Evolutionary conservation across 1,140 invertebrate species (phyloP), one percentile per base, ranked within the genome.

Genomic region (Phthorimaea operculella): DNA sequence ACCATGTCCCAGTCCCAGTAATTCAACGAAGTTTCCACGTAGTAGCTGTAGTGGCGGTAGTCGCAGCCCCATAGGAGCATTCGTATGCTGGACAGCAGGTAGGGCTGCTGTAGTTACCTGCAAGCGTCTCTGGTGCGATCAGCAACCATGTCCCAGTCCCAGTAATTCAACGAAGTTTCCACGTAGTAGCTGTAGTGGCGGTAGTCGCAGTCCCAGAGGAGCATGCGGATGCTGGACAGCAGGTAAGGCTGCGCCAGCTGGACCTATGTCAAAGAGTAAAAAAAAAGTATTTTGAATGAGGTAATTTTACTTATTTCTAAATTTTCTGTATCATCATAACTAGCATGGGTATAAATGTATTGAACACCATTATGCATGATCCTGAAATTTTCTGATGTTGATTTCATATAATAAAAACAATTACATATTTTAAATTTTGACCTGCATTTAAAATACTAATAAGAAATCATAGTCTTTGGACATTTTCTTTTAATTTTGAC

Each of bases 201-300:
- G 76, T 98, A 94, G 87, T 99, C 98, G 85, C 96, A 98, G 87
- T 99, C 98, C 98, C 98, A 99, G 51, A 99, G 87, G 45, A 99
- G 83, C 69, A 99, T 87, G 69, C 95, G 91, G 88, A 99, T 93
- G 7, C 95, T 96, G 49, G 92, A 91, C 52, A 99, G 90, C 60
- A 98, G 89, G 82, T 98, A 99, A 1, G 98, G 98, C 85, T 99
- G 98, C 15, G 96, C 95, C 57, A 99, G 88, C 86, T 99, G 97
- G 55, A n/a, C n/a, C n/a, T n/a, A n/a, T n/a, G n/a, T n/a, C n/a
- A n/a, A n/a, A n/a, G n/a, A n/a, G n/a, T n/a, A n/a, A n/a, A n/a
- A n/a, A n/a, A n/a, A n/a, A n/a, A n/a, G n/a, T n/a, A n/a, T n/a
- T n/a, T n/a, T n/a, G n/a, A n/a, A n/a, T n/a, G n/a, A n/a, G n/a